Base-by-base conservation (phyloP, 2,113 vertebrate genomes). In the Chaetodon trifascialis region DNA sequence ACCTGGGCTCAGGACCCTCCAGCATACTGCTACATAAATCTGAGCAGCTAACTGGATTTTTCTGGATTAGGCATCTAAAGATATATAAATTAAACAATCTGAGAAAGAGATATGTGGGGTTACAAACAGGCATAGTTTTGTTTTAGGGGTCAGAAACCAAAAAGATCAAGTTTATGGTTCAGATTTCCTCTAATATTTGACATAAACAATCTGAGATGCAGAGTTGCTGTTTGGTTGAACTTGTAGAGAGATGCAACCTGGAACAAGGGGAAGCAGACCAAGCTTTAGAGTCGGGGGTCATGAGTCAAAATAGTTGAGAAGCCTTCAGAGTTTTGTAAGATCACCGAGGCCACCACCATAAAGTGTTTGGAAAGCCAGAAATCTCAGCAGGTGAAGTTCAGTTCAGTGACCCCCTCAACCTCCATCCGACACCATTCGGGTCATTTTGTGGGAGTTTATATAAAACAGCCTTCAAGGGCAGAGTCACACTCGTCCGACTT, bases 401-500 rank as follows among this genome's bases (percentile, higher is more conserved):
- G 38, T 4, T 7, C 38, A n/a, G 36, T 79, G n/a, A 47, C 65
- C 38, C 49, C 56, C 40, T n/a, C 59, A 17, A 19, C 52, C 70
- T 49, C 70, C 51, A 5, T 1, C 66, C 21, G 49, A 52, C 68
- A 11, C 15, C 71, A 38, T 46, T 9, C 16, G n/a, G n/a, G 58
- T 70, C 36, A 70, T 30, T 30, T 30, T 30, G 3, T 12, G 46
- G 44, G 8, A 47, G 44, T 69, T 44, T 19, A 25, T 15, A 56
- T 38, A 56, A 55, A 52, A 52, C 73, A 70, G 63, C 56, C 72
- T 90, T 83, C 76, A 40, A 83, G 87, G 82, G 65, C 60, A 78
- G 49, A 86, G 85, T 79, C 84, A 82, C 82, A 80, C 74, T 79
- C 49, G 12, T 66, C 77, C 54, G 38, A 77, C 84, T 70, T 63